A percentile compares a stretch with the other conserved stretches of the same genome.
Conservation (phyloP, 2,888 invertebrate species). For the Pecten maximus region DNA sequence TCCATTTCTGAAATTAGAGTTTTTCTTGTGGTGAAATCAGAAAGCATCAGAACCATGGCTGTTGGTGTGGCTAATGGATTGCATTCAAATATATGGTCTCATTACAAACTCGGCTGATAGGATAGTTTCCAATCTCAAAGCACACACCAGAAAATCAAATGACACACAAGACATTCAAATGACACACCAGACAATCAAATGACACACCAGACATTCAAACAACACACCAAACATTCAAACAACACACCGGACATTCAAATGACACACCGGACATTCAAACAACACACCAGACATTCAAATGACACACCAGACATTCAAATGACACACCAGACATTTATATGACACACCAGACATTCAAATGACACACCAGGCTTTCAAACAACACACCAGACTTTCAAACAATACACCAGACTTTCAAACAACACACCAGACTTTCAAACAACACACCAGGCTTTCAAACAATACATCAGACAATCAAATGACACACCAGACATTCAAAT, state of each 20-base stretch:
- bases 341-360: no score
- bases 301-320: neutral
- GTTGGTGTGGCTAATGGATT: neutral
- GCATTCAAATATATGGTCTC: neutral
- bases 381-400: no score
- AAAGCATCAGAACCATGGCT: neutral
- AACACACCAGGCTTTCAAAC: no score
- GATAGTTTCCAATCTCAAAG: neutral
- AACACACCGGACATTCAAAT: neutral
- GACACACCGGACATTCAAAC: neutral
- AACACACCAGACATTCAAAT: neutral
- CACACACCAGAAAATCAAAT: neutral
- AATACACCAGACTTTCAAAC: no score
- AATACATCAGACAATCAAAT: no score
- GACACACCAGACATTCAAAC: neutral
- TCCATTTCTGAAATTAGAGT: neutral
- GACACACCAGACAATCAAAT: neutral
- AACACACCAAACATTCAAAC: neutral
- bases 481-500: neutral
- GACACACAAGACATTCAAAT: neutral
- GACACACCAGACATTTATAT: no score
- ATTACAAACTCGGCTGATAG: neutral
- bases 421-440: no score
- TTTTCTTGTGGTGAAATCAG: conserved; percentile 10
- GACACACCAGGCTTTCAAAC: no score